Evolutionary conservation across 2,797 vertebrate genomes (phyloP).

Genomic region (Clarias platycephalus): DNA sequence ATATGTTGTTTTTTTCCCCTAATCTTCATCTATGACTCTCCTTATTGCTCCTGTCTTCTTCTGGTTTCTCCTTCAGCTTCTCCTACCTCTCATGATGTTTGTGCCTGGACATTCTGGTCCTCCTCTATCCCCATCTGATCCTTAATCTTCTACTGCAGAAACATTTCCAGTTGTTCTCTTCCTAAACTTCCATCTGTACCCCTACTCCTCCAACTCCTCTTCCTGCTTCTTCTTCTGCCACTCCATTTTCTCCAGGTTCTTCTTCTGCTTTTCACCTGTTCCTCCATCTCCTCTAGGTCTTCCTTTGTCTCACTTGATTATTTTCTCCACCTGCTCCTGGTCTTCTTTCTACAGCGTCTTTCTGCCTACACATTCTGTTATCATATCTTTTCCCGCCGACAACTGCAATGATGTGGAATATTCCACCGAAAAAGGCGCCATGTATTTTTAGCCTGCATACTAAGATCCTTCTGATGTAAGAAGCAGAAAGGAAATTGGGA

Average conservation of each 20-base stretch:
- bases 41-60: not conserved
- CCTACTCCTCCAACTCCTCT: not conserved
- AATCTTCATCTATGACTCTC: not conserved
- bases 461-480: conserved; percentile 54
- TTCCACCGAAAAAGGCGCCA: conserved; percentile 36
- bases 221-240: not conserved
- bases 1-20: not conserved
- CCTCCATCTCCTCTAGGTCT: not conserved
- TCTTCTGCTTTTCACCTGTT: not conserved
- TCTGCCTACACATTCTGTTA: conserved; percentile 49
- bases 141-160: not conserved
- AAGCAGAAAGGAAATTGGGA: conserved; percentile 29
- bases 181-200: not conserved
- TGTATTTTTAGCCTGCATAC: conserved; percentile 52
- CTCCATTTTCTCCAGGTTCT: not conserved
- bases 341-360: conserved; percentile 1
- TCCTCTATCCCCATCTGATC: not conserved
- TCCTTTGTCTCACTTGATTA: not conserved
- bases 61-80: not conserved
- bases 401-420: conserved; percentile 70
- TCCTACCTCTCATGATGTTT: not conserved
- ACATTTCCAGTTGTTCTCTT: not conserved
- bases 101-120: not conserved
- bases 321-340: conserved; percentile 2
- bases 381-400: conserved; percentile 57